Evolutionary conservation across 2,888 invertebrate species (phyloP), one percentile per base, ranked within the genome.

Genomic region (Chymomyza amoena): DNA sequence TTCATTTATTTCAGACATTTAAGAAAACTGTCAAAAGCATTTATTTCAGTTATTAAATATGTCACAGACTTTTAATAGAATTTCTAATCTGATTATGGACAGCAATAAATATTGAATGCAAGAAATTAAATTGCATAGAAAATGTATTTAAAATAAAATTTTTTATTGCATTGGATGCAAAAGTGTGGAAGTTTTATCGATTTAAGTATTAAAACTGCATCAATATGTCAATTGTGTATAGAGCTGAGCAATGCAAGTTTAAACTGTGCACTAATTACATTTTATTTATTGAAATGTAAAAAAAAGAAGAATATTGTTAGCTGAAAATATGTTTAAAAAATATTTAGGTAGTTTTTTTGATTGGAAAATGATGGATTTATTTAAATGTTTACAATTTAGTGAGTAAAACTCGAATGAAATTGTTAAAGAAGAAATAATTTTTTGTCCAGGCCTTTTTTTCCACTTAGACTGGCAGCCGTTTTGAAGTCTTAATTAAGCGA

Each of bases 31-130:
- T 45, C 39, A 45, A 10, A 10, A 10, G 13, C 10, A 15, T 45
- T 45, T 45, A 13, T 13, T 28, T 13, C 13, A 45, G 39, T 45
- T 45, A 45, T 45, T 45, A 45, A 45, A 45, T 45, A 13, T 45
- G 39, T 6, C 39, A 45, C 13, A 13, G 39, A 45, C 39, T 45
- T 45, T 75, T 77, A 59, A 79, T 66, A 66, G 61, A 39, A 68
- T 72, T 80, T 73, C 69, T 72, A 80, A 85, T 82, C 78, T 64
- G 74, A 78, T 81, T 78, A 73, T 61, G 68, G 62, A 70, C 70
- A 72, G 71, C 74, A 13, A 10, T 45, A 45, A 10, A 45, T 45
- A 79, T 80, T 71, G 69, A 77, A 67, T 69, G 62, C 36, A 45
- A 2, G 39, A 63, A 73, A 65, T 71, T 66, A 72, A 79, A 79